Base-by-base conservation (phyloP, 2,888 invertebrate species). In the Heliconius aoede region DNA sequence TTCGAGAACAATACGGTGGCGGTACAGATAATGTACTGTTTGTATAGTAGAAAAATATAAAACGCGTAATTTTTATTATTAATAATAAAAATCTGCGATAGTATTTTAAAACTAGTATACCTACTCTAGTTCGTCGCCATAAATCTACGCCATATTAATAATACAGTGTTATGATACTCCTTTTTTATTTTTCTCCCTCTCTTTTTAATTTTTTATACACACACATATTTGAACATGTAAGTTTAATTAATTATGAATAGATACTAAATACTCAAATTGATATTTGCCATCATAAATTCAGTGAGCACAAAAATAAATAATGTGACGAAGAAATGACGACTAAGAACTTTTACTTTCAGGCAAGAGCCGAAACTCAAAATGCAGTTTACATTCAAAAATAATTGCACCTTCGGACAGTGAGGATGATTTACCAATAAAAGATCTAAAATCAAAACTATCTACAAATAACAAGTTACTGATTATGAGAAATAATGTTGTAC, bases 401-500 rank as follows among this genome's bases (percentile, higher is more conserved):
- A 58, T 62, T 72, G 32, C 11, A 71, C 58, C 72, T 62, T 74
- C 69, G 8, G 79, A 76, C 30, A 77, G 73, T 64, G 78, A 80
- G 7, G 80, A 80, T 26, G 68, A 72, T 73, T 62, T 72, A 21
- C 65, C 62, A 15, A 72, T 71, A 21, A 67, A 72, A 72, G 60
- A 72, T 30, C 24, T 78, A 18, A 80, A 73, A 73, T 73, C 67
- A 55, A 46, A 61, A 30, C 2, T 60, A 21, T 68, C 68, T 18
- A 30, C 78, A 8, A 76, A 78, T 71, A 80, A 82, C 68, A 81
- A 78, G 74, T 69, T 83, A 30, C 73, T 68, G 13, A 77, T 78
- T n/a, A 83, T 87, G 80, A 86, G 86, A 78, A 78, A 80, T 8
- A 88, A 88, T 61, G 83, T 89, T 0, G 81, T 81, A 1, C 82